Evolutionary conservation across 2,888 invertebrate species (phyloP).

Genomic region (Ceriagrion tenellum): DNA sequence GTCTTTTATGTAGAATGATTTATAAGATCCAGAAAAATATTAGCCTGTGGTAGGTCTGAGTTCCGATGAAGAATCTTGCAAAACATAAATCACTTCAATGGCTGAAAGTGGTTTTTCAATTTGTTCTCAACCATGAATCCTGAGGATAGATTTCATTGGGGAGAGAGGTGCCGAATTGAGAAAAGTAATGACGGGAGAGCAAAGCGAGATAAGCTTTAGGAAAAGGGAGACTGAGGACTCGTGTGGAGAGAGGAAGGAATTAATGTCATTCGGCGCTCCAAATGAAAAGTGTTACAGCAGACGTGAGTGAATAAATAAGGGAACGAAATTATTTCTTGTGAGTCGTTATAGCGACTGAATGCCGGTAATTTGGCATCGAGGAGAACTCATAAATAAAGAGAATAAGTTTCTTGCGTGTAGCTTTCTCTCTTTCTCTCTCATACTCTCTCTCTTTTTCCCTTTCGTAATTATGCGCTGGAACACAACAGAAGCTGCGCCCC

Average conservation of each 20-base stretch:
- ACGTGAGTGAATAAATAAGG: constrained; percentile 25
- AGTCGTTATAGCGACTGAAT: constrained; percentile 33
- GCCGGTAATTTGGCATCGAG: constrained; percentile 36
- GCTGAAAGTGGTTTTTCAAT: background rate
- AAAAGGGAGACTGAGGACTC: background rate
- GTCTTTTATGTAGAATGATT: too few species aligned
- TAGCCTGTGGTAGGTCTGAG: too few species aligned
- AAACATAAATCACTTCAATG: too few species aligned
- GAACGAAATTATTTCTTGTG: constrained; percentile 28
- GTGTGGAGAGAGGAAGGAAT: background rate
- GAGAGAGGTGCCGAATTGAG: background rate
- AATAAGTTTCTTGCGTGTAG: constrained; percentile 26
- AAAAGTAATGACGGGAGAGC: background rate
- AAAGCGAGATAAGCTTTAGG: background rate
- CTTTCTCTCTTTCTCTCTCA: background rate
- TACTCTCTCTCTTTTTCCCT: background rate
- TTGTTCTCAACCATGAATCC: background rate
- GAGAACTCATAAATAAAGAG: constrained; percentile 36
- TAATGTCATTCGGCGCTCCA: background rate
- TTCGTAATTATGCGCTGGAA: constrained; percentile 35
- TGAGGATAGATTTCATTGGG: background rate
- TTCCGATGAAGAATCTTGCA: too few species aligned
- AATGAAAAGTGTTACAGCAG: constrained; percentile 8
- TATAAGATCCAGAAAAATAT: too few species aligned
- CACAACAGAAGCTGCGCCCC: background rate